Evolutionary conservation across 2,797 vertebrate species (phyloP), one percentile per base, ranked within the genome.

Genomic region (Artibeus lituratus): DNA sequence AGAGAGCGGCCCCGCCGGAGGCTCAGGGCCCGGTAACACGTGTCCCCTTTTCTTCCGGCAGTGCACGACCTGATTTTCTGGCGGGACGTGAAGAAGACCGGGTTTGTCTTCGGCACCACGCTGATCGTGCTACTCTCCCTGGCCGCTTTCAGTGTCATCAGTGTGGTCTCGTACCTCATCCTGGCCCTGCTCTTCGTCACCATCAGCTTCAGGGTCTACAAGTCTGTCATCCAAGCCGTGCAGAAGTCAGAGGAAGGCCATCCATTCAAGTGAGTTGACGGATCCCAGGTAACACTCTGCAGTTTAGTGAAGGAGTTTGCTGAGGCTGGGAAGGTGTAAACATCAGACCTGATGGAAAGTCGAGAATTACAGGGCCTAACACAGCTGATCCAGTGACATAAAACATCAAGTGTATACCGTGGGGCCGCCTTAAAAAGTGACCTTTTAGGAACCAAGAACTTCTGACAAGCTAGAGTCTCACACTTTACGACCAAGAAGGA

Each of bases 171-270:
- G 95, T 99, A 99, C 98, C 98, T 99, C 97, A 98, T 99, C 92
- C 98, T 99, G 97, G 99, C 99, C 16, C 98, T 99, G 96, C 99
- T 99, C 55, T 99, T 99, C 0, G 99, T 99, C 98, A 99, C 99
- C 98, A 99, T 99, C 98, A 98, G 99, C 98, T 99, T 99, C 98
- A 99, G 99, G 97, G 98, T 99, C 98, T 99, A 99, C 98, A 99
- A 99, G 98, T 99, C 99, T 0, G 99, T 99, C 82, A 98, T 99
- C 96, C 99, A 99, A 98, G 99, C 99, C 1, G 99, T 99, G 95
- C 99, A 99, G 98, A 99, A 99, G 98, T 99, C 99, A 82, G 98
- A 95, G 49, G 99, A 99, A 0, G 99, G 99, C 18, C 99, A 99
- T 94, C 99, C 99, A 14, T 99, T 99, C 98, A 99, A 99, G 99